Percentiles rank a stretch among this genome's conserved stretches.
These are phyloP conservation scores for Doryteuthis pealeii DNA, from an alignment of 1,140 invertebrate species.

Conservation along the genomic window DNA sequence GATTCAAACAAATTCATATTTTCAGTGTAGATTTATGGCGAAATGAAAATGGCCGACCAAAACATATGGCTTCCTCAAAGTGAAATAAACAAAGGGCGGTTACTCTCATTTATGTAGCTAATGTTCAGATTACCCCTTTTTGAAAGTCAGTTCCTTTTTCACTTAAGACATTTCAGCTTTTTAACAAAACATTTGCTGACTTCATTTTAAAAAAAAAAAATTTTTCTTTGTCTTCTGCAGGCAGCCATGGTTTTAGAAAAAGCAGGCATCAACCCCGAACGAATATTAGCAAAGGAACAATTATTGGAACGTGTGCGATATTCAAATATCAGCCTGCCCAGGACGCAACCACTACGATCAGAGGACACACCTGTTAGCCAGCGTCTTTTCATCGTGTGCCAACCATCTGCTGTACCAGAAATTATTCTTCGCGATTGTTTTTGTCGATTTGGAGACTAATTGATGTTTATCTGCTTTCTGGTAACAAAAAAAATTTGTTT, in stretches of 20 bases:
- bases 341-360: slow-evolving; percentile 71
- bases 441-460: slow-evolving; percentile 90
- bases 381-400: slow-evolving; percentile 63
- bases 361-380: slow-evolving; percentile 72
- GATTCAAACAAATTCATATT: no score
- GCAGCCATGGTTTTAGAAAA: slow-evolving; percentile 50
- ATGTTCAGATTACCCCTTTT: no score
- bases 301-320: slow-evolving; percentile 61
- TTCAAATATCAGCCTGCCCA: slow-evolving; percentile 71
- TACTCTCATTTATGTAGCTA: no score
- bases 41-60: no score
- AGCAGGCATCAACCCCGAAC: slow-evolving; percentile 50
- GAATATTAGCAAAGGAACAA: slow-evolving; percentile 23
- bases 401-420: slow-evolving; percentile 77
- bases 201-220: no score
- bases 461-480: slow-evolving; percentile 84
- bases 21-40: no score
- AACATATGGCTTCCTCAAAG: no score
- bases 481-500: slow-evolving; percentile 62
- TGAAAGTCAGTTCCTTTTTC: no score
- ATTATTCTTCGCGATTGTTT: slow-evolving; percentile 85
- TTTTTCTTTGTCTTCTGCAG: slow-evolving; percentile 26
- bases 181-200: no score
- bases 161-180: no score
- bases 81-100: no score